Evolutionary conservation across 2,888 invertebrate species (phyloP).

Genomic region (Eupithecia centaureata): DNA sequence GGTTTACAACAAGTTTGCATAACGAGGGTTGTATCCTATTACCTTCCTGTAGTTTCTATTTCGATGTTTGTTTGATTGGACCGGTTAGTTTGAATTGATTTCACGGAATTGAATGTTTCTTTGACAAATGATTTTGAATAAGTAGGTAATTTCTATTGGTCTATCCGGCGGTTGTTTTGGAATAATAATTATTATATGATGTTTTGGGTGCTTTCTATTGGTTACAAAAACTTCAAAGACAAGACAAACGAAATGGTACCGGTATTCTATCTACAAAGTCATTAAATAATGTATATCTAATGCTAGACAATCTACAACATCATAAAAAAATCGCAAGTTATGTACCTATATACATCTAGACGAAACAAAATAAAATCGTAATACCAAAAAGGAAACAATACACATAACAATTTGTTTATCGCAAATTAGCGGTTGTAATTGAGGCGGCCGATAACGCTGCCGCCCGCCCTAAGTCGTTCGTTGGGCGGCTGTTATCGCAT

Average conservation of each 20-base stretch:
- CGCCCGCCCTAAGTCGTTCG: not conserved
- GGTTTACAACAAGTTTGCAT: constrained; percentile 6
- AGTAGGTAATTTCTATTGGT: not conserved
- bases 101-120: not conserved
- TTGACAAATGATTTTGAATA: not conserved
- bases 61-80: constrained; percentile 8
- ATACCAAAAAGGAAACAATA: not conserved
- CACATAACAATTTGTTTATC: constrained; percentile 7
- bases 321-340: not conserved
- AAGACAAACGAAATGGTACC: not conserved
- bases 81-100: not conserved
- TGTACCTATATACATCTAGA: not conserved
- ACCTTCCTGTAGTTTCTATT: constrained; percentile 4
- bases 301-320: too few relatives aligned
- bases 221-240: not conserved
- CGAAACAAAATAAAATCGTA: not conserved
- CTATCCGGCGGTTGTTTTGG: not conserved
- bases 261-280: not conserved
- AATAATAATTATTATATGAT: not conserved
- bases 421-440: constrained; percentile 26
- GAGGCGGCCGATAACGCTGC: not conserved
- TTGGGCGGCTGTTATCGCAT: constrained; percentile 23
- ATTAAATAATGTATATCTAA: too few relatives aligned
- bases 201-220: not conserved
- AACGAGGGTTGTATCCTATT: constrained; percentile 9